A percentile compares a stretch with the other conserved stretches of the same genome.
These are phyloP conservation scores for Sinonovacula constricta DNA, from an alignment of 1,140 invertebrate species.

Conservation along the genomic window DNA sequence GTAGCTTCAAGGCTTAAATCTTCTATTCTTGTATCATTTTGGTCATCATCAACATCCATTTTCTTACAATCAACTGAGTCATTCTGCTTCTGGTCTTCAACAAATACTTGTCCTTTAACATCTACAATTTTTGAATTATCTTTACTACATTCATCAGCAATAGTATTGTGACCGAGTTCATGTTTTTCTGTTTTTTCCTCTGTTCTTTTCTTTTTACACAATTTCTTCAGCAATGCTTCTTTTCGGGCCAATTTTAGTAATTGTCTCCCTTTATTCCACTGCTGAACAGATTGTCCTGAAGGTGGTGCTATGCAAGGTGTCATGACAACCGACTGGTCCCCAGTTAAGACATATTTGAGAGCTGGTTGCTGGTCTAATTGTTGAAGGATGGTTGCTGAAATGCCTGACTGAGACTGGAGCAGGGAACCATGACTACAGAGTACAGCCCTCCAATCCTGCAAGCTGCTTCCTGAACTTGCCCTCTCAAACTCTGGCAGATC, in stretches of 20 bases:
- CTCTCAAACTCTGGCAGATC: conserved; percentile 56
- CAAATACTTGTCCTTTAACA: no score
- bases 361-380: conserved; percentile 63
- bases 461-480: conserved; percentile 26
- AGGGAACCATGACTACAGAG: conserved; percentile 50
- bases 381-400: conserved; percentile 54
- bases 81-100: conserved; percentile 1
- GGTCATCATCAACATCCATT: not conserved
- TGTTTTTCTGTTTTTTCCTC: conserved; percentile 24
- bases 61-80: not conserved
- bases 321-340: conserved; percentile 63
- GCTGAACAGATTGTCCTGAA: conserved; percentile 40
- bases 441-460: conserved; percentile 58
- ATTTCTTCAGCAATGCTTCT: no score
- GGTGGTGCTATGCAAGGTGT: conserved; percentile 71
- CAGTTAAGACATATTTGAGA: conserved; percentile 61
- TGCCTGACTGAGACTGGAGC: conserved; percentile 57
- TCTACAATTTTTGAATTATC: not conserved
- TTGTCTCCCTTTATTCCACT: conserved; percentile 62
- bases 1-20: not conserved
- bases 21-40: not conserved
- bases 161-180: not conserved
- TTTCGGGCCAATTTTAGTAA: no score
- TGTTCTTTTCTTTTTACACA: conserved; percentile 45
- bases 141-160: not conserved